phyloP scores from a whole-genome alignment of 1,140 invertebrate species.

The Oppia nitens region DNA sequence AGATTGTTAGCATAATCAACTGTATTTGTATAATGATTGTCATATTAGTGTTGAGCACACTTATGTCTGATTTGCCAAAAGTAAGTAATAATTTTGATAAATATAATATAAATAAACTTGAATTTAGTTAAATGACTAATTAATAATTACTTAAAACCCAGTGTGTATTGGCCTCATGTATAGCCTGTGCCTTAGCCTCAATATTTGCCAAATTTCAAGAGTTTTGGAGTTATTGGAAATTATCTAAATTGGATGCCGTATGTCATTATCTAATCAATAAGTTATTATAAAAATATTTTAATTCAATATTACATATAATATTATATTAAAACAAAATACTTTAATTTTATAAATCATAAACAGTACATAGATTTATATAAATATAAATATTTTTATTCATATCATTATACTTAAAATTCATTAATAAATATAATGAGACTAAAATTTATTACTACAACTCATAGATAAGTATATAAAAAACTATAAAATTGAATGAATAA shows the following conservation, averaged over 20 bases:
- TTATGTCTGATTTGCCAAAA: conserved; percentile 59
- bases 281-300: too few species aligned
- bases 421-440: too few species aligned
- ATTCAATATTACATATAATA: too few species aligned
- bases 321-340: too few species aligned
- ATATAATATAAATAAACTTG: conserved; percentile 4
- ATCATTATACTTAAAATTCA: too few species aligned
- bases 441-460: too few species aligned
- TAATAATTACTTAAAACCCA: conserved; percentile 24
- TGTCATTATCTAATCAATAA: conserved; percentile 6
- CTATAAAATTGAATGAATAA: too few species aligned
- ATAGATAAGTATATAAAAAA: too few species aligned
- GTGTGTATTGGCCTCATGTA: conserved; percentile 69
- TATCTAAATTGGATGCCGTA: conserved; percentile 61
- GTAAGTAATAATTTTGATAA: conserved; percentile 30
- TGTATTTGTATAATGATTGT: conserved; percentile 49
- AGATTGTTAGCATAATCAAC: conserved; percentile 44
- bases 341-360: too few species aligned
- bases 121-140: conserved; percentile 13
- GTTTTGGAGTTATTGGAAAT: conserved; percentile 48
- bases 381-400: too few species aligned
- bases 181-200: conserved; percentile 72
- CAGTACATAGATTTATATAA: too few species aligned
- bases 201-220: conserved; percentile 67
- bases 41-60: conserved; percentile 62